phyloP scores from a whole-genome alignment of 2,888 invertebrate genomes.

The Agriopis aurantiaria region DNA sequence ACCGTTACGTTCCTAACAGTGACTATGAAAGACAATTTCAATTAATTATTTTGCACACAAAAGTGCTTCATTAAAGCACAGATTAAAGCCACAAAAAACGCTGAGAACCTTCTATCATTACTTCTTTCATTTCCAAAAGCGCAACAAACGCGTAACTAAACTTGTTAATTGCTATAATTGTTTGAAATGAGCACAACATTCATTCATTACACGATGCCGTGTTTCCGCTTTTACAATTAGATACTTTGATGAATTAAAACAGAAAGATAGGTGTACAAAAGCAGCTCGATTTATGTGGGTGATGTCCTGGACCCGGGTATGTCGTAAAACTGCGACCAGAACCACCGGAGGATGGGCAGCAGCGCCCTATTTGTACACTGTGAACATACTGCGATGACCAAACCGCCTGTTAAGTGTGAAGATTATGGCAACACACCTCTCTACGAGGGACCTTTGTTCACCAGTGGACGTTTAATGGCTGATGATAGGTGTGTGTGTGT shows the following conservation, averaged over 20 bases:
- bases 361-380: too few species aligned
- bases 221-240: conserved; percentile 43
- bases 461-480: too few species aligned
- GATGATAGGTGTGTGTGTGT: too few species aligned
- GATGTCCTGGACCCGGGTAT: too few species aligned
- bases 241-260: conserved; percentile 17
- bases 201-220: conserved; percentile 35
- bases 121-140: conserved; percentile 30
- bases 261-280: background rate
- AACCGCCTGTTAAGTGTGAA: too few species aligned
- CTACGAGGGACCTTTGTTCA: too few species aligned
- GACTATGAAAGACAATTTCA: background rate
- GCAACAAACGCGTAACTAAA: conserved; percentile 38
- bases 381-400: too few species aligned
- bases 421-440: too few species aligned
- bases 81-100: conserved; percentile 10
- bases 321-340: too few species aligned
- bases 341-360: too few species aligned
- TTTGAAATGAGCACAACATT: conserved; percentile 41
- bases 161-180: conserved; percentile 44
- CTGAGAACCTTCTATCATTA: conserved; percentile 8
- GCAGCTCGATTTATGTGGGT: too few species aligned
- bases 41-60: conserved; percentile 1
- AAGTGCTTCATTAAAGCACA: conserved; percentile 2
- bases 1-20: background rate